Percentiles rank a stretch among this genome's conserved stretches.
Conservation (phyloP, 1,140 invertebrate species). For the Drosophila lini region DNA sequence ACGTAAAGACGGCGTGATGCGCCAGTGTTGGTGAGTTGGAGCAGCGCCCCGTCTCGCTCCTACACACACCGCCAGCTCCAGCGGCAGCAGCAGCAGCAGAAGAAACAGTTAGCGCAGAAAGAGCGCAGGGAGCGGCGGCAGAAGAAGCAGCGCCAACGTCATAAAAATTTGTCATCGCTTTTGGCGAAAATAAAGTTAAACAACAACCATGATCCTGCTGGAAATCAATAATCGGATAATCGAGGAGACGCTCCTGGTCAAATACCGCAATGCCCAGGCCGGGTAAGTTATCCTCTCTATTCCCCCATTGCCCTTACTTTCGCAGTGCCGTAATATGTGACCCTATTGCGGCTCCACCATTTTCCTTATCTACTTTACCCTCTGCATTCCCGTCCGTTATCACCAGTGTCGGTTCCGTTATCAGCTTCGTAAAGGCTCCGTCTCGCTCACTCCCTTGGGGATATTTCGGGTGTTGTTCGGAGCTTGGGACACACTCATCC, state of each 20-base stretch:
- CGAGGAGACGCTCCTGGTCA: conserved; percentile 96
- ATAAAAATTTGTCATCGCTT: conserved; percentile 74
- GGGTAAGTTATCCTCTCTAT: conserved; percentile 90
- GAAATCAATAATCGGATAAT: conserved; percentile 99
- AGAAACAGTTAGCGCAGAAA: conserved; percentile 70
- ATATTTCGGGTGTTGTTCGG: conserved; percentile 58
- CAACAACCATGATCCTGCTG: conserved; percentile 94
- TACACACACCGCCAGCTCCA: conserved; percentile 52
- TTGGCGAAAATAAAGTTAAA: conserved; percentile 30
- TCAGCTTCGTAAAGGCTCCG: conserved; percentile 39
- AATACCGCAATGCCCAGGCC: conserved; percentile 97
- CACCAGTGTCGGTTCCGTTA: conserved; percentile 52
- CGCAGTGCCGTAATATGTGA: conserved; percentile 48
- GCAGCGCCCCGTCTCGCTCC: conserved; percentile 59
- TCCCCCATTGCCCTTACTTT: conserved; percentile 1
- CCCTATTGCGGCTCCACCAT: conserved; percentile 42
- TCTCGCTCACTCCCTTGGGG: conserved; percentile 10
- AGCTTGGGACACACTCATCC: conserved; percentile 54
- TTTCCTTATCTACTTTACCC: conserved; percentile 55
- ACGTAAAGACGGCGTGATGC: conserved; percentile 19
- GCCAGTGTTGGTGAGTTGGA: conserved; percentile 65
- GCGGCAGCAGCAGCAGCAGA: conserved; percentile 34
- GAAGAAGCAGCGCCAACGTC: conserved; percentile 66
- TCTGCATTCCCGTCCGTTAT: conserved; percentile 51
- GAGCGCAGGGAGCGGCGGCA: conserved; percentile 68